Conservation (phyloP, 2,888 invertebrate species). For the Heliconius sara region DNA sequence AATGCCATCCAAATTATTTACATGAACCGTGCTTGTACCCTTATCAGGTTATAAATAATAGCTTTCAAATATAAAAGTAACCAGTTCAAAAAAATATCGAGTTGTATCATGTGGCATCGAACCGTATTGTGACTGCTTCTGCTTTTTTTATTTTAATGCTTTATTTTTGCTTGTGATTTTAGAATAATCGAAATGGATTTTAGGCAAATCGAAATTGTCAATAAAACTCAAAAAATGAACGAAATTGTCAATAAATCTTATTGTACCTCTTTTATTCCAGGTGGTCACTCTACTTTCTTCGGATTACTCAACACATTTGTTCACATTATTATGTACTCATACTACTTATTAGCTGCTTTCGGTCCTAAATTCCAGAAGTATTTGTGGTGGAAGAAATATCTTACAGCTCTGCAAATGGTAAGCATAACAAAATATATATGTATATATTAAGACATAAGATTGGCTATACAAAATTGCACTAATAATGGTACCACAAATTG, state of each 20-base stretch:
- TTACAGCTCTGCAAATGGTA: constrained; percentile 96
- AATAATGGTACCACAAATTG: too few species aligned
- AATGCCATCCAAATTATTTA: neutral
- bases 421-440: constrained; percentile 46
- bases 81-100: neutral
- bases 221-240: neutral
- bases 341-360: constrained; percentile 94
- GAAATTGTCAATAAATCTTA: neutral
- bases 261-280: constrained; percentile 68
- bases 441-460: neutral
- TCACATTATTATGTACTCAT: constrained; percentile 97
- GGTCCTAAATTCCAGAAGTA: constrained; percentile 94
- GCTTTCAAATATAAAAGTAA: neutral
- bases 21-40: neutral
- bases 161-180: too few species aligned
- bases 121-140: neutral
- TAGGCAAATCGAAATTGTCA: neutral
- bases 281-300: constrained; percentile 97
- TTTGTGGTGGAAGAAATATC: constrained; percentile 98
- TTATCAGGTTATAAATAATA: neutral
- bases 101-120: neutral
- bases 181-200: too few species aligned
- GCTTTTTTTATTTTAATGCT: neutral
- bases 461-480: too few species aligned
- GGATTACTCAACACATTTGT: constrained; percentile 97